Evolutionary conservation across 2,113 vertebrate genomes (phyloP).

Genomic region (Trogon surrucura): DNA sequence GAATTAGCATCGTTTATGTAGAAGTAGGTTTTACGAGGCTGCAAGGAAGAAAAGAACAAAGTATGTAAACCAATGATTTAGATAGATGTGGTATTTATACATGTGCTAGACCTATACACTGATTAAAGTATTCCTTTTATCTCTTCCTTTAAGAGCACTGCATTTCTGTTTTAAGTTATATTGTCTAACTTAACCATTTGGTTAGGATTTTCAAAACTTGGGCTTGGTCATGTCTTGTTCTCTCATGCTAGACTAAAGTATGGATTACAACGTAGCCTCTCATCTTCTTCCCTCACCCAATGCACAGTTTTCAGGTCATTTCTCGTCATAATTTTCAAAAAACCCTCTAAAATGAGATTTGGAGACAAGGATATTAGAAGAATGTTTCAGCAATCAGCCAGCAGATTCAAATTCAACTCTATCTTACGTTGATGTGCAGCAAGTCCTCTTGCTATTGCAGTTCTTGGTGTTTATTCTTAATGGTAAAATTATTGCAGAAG

Average conservation of each 20-base stretch:
- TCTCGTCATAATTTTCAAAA: neutral
- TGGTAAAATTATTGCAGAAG: neutral
- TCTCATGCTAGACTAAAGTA: too few species aligned
- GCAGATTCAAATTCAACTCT: neutral
- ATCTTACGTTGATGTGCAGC: neutral
- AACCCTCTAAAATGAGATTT: neutral
- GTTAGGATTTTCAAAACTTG: neutral
- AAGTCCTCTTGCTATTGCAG: neutral
- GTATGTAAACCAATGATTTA: neutral
- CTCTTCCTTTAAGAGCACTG: neutral
- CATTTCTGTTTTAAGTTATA: neutral
- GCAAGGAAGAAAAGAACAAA: neutral
- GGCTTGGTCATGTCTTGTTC: neutral
- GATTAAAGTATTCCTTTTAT: neutral
- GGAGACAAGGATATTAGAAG: neutral
- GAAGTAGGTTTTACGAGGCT: neutral
- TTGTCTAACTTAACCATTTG: neutral
- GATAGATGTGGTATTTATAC: neutral
- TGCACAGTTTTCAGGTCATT: fast-evolving
- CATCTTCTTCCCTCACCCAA: neutral
- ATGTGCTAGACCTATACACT: neutral
- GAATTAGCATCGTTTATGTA: neutral
- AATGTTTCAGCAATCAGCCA: neutral
- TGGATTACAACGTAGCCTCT: neutral
- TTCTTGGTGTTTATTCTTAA: neutral